Evolutionary conservation across 2,888 invertebrate genomes (phyloP).

Genomic region (Crioceris asparagi): DNA sequence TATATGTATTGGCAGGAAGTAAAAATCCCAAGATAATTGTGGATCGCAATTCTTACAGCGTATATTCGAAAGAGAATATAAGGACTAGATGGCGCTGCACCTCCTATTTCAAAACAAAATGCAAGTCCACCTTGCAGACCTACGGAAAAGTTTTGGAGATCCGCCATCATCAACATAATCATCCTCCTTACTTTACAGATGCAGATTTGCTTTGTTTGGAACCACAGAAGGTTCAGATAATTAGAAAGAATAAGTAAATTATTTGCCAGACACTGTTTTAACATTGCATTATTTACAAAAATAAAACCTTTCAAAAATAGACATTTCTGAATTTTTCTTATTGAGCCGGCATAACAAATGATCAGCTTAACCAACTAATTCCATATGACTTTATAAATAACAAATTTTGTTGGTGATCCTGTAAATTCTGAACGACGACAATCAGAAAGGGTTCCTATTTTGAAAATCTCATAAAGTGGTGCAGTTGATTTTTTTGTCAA

Average conservation of each 20-base stretch:
- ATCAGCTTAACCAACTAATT: no score
- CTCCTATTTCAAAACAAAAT: conserved; percentile 21
- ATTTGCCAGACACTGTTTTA: background rate
- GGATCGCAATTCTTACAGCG: conserved; percentile 21
- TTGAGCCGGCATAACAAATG: no score
- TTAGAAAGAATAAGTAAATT: conserved; percentile 8
- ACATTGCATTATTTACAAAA: background rate
- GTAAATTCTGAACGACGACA: no score
- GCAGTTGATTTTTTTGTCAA: no score
- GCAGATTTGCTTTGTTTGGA: conserved; percentile 9
- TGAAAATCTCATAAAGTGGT: no score
- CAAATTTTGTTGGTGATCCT: no score
- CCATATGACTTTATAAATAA: no score
- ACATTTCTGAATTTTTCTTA: no score
- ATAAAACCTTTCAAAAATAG: no score
- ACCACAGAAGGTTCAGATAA: conserved; percentile 16
- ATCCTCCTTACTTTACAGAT: conserved; percentile 15
- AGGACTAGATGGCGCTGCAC: conserved; percentile 28
- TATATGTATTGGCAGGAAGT: conserved; percentile 17
- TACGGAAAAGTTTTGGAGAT: conserved; percentile 20
- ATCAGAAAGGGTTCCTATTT: no score
- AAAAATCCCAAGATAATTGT: conserved; percentile 24
- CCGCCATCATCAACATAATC: conserved; percentile 22
- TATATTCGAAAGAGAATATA: conserved; percentile 18
- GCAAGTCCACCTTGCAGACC: conserved; percentile 19